Evolutionary conservation across 2,113 vertebrate species (phyloP), one percentile per base, ranked within the genome.

Genomic region (Dipodomys merriami): DNA sequence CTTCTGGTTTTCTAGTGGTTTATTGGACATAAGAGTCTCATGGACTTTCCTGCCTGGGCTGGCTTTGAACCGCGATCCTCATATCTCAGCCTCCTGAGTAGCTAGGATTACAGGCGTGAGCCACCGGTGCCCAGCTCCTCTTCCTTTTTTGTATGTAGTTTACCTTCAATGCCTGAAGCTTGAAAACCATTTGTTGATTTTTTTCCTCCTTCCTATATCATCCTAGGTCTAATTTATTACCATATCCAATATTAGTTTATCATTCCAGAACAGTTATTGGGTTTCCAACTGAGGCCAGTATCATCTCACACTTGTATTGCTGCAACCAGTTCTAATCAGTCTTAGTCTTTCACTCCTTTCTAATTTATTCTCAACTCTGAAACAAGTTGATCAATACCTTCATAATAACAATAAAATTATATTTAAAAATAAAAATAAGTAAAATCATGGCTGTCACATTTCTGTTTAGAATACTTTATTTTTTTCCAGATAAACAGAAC

Each of bases 301-400:
- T 91, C 67, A 53, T 69, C 29, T 72, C n/a, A 46, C 79, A 46
- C 76, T 30, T 69, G 12, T 93, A 25, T 65, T 91, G n/a, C 25
- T 89, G 10, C 22, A 95, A 85, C 68, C 46, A 76, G 8, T 73
- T 91, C 65, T 67, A 62, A 60, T 33, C 77, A 39, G 39, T 39
- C 39, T 39, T 39, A 39, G 39, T 39, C 39, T 39, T 39, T 39
- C 39, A 39, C 39, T 39, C 39, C 39, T 39, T 23, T 85, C 30
- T 49, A 83, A 44, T 87, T 82, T 93, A 77, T 67, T 83, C 9
- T 64, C 60, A 88, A 88, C 23, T 79, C 20, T 39, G 60, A 95
- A 91, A 86, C 2, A 35, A 23, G 19, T 65, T 86, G 16, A 49
- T n/a, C 19, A 83, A 39, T 39, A 39, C 39, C 39, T 39, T 39